These are phyloP conservation scores for Pampus argenteus DNA, from an alignment of 2,797 vertebrate genomes.

Conservation along the genomic window DNA sequence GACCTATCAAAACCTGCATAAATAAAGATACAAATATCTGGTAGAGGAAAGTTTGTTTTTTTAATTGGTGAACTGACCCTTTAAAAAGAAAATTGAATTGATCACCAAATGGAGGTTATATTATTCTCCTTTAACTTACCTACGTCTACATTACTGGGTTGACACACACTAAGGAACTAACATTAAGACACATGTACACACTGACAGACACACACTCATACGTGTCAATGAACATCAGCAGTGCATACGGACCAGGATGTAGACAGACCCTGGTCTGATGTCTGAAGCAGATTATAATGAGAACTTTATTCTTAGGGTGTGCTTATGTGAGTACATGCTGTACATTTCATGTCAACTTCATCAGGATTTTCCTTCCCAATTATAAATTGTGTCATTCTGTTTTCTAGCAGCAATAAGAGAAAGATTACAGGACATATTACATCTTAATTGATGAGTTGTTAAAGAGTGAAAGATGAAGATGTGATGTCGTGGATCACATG, in stretches of 20 bases:
- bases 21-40: conserved; percentile 5
- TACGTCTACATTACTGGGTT: not conserved
- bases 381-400: not conserved
- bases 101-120: not conserved
- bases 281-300: not conserved
- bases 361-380: conserved; percentile 4
- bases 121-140: not conserved
- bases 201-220: not conserved
- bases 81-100: not conserved
- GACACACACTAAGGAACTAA: not conserved
- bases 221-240: not conserved
- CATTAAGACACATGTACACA: not conserved
- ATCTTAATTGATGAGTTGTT: conserved; percentile 15
- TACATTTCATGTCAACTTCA: not conserved
- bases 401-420: conserved; percentile 8
- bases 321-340: conserved; percentile 11
- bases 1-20: not conserved
- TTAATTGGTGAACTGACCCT: not conserved
- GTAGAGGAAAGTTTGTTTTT: not conserved
- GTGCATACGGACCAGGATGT: conserved; percentile 12
- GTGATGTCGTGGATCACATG: conserved; percentile 20
- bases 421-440: conserved; percentile 18
- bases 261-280: not conserved
- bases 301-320: not conserved
- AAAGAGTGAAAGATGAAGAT: conserved; percentile 21